Conservation (phyloP, 2,113 vertebrate genomes). For the Coturnix japonica region DNA sequence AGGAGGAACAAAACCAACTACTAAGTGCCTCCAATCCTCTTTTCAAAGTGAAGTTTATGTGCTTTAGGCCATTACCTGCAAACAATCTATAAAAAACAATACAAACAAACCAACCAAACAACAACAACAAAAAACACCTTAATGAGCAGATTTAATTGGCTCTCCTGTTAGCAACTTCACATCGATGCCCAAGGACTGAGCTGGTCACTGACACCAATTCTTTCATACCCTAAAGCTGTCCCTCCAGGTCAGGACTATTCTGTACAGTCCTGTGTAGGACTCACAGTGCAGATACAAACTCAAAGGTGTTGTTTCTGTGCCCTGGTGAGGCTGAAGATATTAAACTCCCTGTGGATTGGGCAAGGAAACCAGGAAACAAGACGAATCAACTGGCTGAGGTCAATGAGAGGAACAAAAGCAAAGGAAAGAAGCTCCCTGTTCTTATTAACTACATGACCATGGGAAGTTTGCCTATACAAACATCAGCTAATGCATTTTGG, state of each 20-base stretch:
- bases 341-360: not conserved
- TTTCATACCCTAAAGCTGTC: rapidly evolving
- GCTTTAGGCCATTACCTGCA: not conserved
- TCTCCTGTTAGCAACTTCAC: not conserved
- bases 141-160: not conserved
- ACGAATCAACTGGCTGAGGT: not conserved
- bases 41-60: not conserved
- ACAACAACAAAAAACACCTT: no score
- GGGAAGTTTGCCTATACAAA: no score
- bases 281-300: not conserved
- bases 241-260: not conserved
- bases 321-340: not conserved
- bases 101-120: not conserved
- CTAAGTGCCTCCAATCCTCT: not conserved
- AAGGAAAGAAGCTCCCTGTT: not conserved
- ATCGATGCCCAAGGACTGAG: not conserved
- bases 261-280: not conserved
- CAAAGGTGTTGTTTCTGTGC: not conserved
- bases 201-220: not conserved
- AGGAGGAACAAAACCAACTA: not conserved
- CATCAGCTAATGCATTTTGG: not conserved
- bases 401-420: not conserved
- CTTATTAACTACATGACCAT: not conserved
- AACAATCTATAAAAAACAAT: not conserved
- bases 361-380: not conserved